Evolutionary conservation across 2,113 vertebrate genomes (phyloP).

Genomic region (Orientallactaga bullata): DNA sequence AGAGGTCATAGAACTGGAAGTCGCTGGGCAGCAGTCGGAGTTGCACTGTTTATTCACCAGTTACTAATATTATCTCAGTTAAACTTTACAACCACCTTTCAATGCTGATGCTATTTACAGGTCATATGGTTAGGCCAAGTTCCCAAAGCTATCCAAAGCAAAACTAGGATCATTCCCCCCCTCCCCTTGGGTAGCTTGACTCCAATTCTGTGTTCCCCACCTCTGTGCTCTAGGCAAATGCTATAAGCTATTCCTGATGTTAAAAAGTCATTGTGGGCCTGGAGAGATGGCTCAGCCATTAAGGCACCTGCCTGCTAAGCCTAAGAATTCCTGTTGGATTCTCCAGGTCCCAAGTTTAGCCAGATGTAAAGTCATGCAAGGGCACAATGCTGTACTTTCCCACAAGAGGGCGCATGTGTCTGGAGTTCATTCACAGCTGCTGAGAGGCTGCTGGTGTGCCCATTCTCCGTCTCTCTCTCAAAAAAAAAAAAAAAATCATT

Average conservation of each 20-base stretch:
- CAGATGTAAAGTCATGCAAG: too few relatives aligned
- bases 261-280: background rate
- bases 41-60: background rate
- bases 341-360: too few relatives aligned
- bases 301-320: too few relatives aligned
- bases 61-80: constrained; percentile 3
- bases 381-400: too few relatives aligned
- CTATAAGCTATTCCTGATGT: background rate
- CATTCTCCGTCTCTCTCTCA: too few relatives aligned
- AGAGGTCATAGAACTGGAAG: background rate
- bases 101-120: background rate
- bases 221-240: background rate
- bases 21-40: background rate
- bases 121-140: background rate
- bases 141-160: background rate
- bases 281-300: too few relatives aligned
- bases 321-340: too few relatives aligned
- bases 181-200: background rate
- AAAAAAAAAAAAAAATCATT: background rate
- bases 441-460: too few relatives aligned
- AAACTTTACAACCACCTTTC: constrained; percentile 2
- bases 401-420: too few relatives aligned
- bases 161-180: background rate
- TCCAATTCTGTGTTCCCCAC: background rate
- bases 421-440: too few relatives aligned